phyloP scores from a whole-genome alignment of 1,140 invertebrate genomes.

The Lucilia sericata region DNA sequence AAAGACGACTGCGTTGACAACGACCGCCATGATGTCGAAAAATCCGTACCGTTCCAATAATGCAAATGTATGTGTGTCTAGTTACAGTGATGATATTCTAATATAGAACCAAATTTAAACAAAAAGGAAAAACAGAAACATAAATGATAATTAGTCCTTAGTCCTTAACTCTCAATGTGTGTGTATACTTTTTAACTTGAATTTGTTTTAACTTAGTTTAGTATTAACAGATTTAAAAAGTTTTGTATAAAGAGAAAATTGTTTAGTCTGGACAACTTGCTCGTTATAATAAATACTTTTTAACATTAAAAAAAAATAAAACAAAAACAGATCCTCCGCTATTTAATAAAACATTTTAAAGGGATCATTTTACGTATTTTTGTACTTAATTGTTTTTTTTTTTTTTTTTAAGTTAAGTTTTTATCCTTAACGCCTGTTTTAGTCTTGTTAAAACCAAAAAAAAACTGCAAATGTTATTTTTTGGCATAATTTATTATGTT shows the following conservation, averaged over 20 bases:
- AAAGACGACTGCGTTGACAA: constrained; percentile 7
- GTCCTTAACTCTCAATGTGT: not conserved
- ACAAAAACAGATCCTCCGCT: no score
- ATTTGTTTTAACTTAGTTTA: constrained; percentile 5
- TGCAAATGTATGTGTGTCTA: constrained; percentile 39
- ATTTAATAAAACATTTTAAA: not conserved
- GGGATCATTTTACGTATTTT: not conserved
- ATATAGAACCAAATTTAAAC: constrained; percentile 39
- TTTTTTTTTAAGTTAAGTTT: not conserved
- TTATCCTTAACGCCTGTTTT: not conserved
- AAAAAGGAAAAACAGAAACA: not conserved
- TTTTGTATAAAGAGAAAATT: not conserved
- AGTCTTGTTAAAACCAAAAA: constrained; percentile 23
- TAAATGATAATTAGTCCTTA: not conserved
- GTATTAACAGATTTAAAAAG: not conserved
- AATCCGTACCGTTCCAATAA: constrained; percentile 37
- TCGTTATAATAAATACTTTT: no score
- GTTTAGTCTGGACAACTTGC: no score
- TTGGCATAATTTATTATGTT: constrained; percentile 14
- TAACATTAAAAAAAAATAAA: no score
- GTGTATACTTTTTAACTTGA: not conserved
- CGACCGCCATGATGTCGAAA: constrained; percentile 35
- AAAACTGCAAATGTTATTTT: not conserved
- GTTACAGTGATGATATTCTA: constrained; percentile 43
- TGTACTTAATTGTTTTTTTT: not conserved